Evolutionary conservation across 2,113 vertebrate genomes (phyloP).

Genomic region (Sardina pilchardus): DNA sequence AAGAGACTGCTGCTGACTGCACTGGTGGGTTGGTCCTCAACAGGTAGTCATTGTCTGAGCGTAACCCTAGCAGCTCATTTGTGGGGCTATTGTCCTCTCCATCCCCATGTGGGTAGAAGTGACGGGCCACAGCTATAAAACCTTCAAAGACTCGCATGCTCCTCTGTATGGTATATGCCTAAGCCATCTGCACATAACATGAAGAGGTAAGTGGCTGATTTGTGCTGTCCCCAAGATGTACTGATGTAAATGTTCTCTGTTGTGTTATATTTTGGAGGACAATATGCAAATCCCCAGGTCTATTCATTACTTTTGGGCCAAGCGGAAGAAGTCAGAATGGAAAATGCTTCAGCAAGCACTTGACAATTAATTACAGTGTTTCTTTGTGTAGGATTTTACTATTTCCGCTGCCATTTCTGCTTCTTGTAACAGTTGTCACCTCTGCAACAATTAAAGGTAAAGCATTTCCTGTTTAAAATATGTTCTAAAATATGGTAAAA

Average conservation of each 20-base stretch:
- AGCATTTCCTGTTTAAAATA: background rate
- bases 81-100: constrained; percentile 30
- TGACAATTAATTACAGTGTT: background rate
- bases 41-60: background rate
- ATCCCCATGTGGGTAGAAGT: constrained; percentile 16
- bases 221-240: background rate
- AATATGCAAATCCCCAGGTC: background rate
- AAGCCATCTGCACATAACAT: constrained; percentile 47
- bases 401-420: constrained; percentile 48
- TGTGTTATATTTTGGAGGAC: background rate
- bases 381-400: constrained; percentile 42
- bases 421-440: constrained; percentile 44
- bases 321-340: background rate
- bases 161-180: constrained; percentile 13
- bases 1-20: background rate
- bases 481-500: background rate
- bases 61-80: constrained; percentile 24
- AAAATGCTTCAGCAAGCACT: background rate
- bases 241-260: background rate
- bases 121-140: constrained; percentile 34
- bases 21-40: background rate
- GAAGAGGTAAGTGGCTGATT: constrained; percentile 60
- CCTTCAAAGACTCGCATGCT: background rate
- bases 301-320: background rate
- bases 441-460: constrained; percentile 64